Percentiles rank a stretch among this genome's conserved stretches.
Evolutionary conservation across 92 coral and sea anemone genomes (phyloP).

Genomic region (Epizoanthus scotinus): DNA sequence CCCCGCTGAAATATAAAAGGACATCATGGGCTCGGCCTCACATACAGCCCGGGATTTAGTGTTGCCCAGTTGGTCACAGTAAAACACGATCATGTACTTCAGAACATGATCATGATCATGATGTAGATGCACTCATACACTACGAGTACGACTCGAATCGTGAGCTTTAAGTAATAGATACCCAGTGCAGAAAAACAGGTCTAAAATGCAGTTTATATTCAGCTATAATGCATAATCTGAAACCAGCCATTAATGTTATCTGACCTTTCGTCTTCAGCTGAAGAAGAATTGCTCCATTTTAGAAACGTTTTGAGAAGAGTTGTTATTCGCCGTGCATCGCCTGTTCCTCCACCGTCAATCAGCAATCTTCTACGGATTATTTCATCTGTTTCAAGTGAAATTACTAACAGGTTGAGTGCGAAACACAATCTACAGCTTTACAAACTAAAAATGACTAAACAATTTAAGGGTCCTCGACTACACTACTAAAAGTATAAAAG

Average conservation of each 20-base stretch:
- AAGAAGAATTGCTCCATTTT: conserved; percentile 82
- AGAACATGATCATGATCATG: too few relatives aligned
- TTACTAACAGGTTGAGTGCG: not conserved
- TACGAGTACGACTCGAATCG: too few relatives aligned
- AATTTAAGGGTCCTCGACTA: not conserved
- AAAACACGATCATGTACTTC: too few relatives aligned
- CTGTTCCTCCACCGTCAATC: conserved; percentile 99
- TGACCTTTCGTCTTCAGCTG: conserved; percentile 75
- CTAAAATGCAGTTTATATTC: too few relatives aligned
- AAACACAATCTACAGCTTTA: not conserved
- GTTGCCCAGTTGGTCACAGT: too few relatives aligned
- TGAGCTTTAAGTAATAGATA: too few relatives aligned
- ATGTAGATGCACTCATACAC: too few relatives aligned
- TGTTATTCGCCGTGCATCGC: conserved; percentile 94
- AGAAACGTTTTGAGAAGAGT: conserved; percentile 85
- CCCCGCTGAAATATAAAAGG: too few relatives aligned
- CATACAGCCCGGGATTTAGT: too few relatives aligned
- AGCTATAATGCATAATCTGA: not conserved
- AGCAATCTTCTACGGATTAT: conserved; percentile 80
- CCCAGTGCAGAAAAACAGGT: too few relatives aligned
- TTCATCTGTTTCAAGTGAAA: conserved; percentile 65
- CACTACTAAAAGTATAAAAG: not conserved
- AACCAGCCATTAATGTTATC: not conserved
- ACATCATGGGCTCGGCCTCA: too few relatives aligned
- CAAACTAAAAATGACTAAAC: not conserved